Percentiles rank a stretch among this genome's conserved stretches.
phyloP scores from a whole-genome alignment of 2,113 vertebrate genomes.

The Agelaius phoeniceus region DNA sequence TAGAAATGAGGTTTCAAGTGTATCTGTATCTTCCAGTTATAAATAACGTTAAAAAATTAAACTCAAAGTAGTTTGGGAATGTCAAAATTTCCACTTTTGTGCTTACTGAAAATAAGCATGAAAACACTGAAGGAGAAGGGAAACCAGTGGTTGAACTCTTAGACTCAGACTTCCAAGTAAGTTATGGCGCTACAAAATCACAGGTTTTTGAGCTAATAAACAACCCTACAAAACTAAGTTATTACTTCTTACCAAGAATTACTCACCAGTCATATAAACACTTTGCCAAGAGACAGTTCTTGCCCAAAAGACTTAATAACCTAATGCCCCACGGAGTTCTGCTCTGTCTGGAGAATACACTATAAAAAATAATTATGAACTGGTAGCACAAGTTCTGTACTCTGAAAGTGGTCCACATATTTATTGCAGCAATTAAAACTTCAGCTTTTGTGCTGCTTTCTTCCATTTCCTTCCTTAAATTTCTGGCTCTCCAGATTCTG shows the following conservation, averaged over 20 bases:
- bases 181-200: neutral
- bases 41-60: neutral
- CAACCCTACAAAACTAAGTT: constrained; percentile 15
- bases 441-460: constrained; percentile 16
- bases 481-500: neutral
- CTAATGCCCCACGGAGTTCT: neutral
- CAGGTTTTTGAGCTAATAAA: constrained; percentile 16
- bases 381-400: neutral
- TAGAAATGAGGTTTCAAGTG: neutral
- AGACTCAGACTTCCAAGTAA: neutral
- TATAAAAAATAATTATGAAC: constrained; percentile 52
- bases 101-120: neutral
- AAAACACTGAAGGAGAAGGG: neutral
- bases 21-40: neutral
- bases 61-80: neutral
- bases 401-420: neutral
- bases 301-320: constrained; percentile 41
- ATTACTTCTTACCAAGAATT: constrained; percentile 14
- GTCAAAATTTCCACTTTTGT: neutral
- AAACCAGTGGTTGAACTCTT: neutral
- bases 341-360: constrained; percentile 11
- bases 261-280: neutral
- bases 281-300: neutral
- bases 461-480: neutral
- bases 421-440: constrained; percentile 40